These are phyloP conservation scores for Drosophila falleni DNA, from an alignment of 2,888 invertebrate species.

Conservation along the genomic window DNA sequence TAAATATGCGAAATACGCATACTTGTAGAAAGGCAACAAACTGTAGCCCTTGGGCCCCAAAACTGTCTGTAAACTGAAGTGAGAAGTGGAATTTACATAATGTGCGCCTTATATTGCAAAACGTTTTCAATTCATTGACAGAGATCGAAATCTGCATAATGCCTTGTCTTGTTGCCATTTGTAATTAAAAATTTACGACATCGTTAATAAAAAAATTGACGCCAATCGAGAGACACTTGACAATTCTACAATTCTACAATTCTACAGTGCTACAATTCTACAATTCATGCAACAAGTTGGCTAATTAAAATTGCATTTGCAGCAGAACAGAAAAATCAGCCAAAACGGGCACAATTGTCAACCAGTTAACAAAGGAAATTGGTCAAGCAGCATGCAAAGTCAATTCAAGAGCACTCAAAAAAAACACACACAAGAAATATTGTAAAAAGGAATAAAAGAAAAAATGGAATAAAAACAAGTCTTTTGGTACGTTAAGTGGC, in stretches of 20 bases:
- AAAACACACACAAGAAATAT: slow-evolving; percentile 1
- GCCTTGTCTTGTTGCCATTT: slow-evolving; percentile 71
- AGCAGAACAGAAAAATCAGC: slow-evolving; percentile 32
- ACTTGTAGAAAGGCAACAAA: slow-evolving; percentile 40
- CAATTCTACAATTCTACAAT: slow-evolving; percentile 16
- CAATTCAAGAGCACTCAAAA: slow-evolving; percentile 56
- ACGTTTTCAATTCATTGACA: slow-evolving; percentile 34
- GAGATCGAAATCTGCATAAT: slow-evolving; percentile 61
- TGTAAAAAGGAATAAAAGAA: slow-evolving; percentile 14
- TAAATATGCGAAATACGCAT: slow-evolving; percentile 52
- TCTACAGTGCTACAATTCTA: slow-evolving; percentile 36
- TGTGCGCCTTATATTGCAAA: slow-evolving; percentile 26
- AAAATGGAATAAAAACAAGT: slow-evolving; percentile 23
- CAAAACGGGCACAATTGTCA: slow-evolving; percentile 71
- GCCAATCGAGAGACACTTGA: slow-evolving; percentile 36
- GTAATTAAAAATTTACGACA: slow-evolving; percentile 76
- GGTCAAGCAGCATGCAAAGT: slow-evolving; percentile 65
- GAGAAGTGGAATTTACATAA: slow-evolving; percentile 49
- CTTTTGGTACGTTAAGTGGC: slow-evolving; percentile 61
- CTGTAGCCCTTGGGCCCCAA: slow-evolving; percentile 45
- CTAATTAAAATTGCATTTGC: slow-evolving; percentile 65
- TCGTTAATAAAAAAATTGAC: slow-evolving; percentile 57
- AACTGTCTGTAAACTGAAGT: slow-evolving; percentile 17
- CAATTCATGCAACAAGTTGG: slow-evolving; percentile 57
- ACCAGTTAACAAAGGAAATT: slow-evolving; percentile 67